These are phyloP conservation scores for Echeneis naucrates DNA, from an alignment of 2,797 vertebrate species.

Conservation along the genomic window DNA sequence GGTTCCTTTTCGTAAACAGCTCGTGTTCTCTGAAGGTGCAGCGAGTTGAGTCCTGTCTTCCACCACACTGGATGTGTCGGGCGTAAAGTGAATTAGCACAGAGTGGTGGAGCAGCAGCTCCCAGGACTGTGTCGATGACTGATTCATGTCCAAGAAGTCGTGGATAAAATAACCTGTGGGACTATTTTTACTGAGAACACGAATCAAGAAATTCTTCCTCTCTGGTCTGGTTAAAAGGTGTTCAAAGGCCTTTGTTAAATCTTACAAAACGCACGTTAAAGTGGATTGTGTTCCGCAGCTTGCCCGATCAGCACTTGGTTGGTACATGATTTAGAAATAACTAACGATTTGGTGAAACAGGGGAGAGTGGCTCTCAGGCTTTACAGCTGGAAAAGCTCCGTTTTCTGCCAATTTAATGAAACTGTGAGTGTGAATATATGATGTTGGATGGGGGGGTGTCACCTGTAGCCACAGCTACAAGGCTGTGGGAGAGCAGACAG, in stretches of 20 bases:
- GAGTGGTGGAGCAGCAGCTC: conserved; percentile 56
- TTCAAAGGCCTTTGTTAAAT: background rate
- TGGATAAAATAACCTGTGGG: conserved; percentile 55
- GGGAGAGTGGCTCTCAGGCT: background rate
- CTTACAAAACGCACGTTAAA: background rate
- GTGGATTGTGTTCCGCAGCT: background rate
- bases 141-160: conserved; percentile 43
- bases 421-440: background rate
- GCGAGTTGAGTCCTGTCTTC: background rate
- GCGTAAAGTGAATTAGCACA: conserved; percentile 23
- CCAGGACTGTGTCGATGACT: conserved; percentile 37
- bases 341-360: background rate
- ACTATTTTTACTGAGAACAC: background rate
- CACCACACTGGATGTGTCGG: background rate
- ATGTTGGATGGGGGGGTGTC: background rate
- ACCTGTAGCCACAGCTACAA: conserved; percentile 58
- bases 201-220: too few species aligned
- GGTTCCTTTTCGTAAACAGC: background rate
- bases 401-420: background rate
- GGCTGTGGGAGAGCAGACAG: conserved; percentile 47
- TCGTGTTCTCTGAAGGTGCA: background rate
- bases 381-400: background rate
- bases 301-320: background rate
- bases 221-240: too few species aligned
- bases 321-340: background rate